Base-by-base conservation (phyloP, 2,113 vertebrate species). In the Cheilinus undulatus region DNA sequence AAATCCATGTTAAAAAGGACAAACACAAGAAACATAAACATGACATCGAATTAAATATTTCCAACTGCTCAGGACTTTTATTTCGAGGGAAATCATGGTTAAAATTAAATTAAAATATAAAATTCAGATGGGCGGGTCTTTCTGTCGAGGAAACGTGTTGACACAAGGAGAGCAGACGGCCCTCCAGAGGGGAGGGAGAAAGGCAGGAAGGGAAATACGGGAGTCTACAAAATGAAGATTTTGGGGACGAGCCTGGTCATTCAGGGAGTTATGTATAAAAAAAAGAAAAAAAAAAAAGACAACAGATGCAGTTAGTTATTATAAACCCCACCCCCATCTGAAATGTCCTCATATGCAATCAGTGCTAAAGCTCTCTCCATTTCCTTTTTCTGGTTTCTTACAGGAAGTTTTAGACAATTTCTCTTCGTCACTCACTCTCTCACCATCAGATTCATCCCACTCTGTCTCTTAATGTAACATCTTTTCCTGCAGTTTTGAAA, bases 61-160 rank as follows among this genome's bases (percentile, higher is more conserved):
- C 84, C 82, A 91, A 94, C 91, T 92, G 92, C 92, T 93, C 88
- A 94, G 90, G 94, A 94, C 81, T 89, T 93, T 95, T 93, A 94
- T 94, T 94, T 90, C 30, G 65, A 90, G 89, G 92, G 87, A 86
- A 93, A 93, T 86, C 69, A 86, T 82, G 86, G 81, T 92, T 93
- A 93, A 93, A 93, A 92, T 90, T 85, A 91, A 92, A 89, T 91
- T 82, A 90, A 88, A 91, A 92, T 92, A 93, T 91, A 93, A 93
- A 92, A 92, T 88, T 89, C 87, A 60, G 76, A 88, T 79, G 78
- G 84, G 58, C 62, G 71, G 26, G 59, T 81, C 56, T 73, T 69
- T 79, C 69, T 88, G 86, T 80, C 76, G 80, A 61, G 78, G 68
- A 74, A 52, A 57, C 53, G 42, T 70, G 66, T 40, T 26, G 54